Conservation (phyloP, 2,888 invertebrate species). For the Lymantria monacha region DNA sequence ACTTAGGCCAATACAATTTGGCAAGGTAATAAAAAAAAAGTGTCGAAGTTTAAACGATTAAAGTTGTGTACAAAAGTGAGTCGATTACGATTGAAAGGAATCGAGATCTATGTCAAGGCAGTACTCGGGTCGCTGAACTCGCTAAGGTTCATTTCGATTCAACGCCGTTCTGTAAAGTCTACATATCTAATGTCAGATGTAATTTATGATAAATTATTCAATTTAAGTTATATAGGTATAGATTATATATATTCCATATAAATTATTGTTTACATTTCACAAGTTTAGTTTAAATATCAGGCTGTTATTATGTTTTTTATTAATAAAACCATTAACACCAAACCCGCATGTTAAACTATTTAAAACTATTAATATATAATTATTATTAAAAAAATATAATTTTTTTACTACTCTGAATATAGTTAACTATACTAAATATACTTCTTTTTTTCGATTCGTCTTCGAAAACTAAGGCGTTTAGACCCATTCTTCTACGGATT, state of each 20-base stretch:
- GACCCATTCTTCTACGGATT: too few relatives aligned
- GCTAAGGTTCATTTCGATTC: slow-evolving; percentile 15
- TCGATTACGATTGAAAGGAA: slow-evolving; percentile 12
- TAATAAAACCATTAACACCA: too few relatives aligned
- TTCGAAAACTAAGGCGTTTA: too few relatives aligned
- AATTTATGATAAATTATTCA: neutral
- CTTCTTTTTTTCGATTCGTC: too few relatives aligned
- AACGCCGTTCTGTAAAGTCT: neutral
- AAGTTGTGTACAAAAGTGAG: slow-evolving; percentile 1
- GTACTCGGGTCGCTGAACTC: slow-evolving; percentile 25
- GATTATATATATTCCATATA: neutral
- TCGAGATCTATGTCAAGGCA: slow-evolving; percentile 33
- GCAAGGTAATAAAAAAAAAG: neutral
- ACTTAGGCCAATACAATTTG: neutral
- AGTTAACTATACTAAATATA: too few relatives aligned
- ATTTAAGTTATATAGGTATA: neutral
- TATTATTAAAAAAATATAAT: too few relatives aligned
- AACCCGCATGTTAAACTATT: too few relatives aligned
- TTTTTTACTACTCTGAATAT: too few relatives aligned
- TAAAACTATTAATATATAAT: too few relatives aligned
- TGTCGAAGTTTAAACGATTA: neutral
- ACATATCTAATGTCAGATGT: neutral
- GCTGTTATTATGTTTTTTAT: too few relatives aligned
- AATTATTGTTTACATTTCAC: too few relatives aligned
- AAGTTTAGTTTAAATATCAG: too few relatives aligned